A percentile compares a stretch with the other conserved stretches of the same genome.
Conservation (phyloP, 2,888 invertebrate genomes). For the Argyra leucocephala region DNA sequence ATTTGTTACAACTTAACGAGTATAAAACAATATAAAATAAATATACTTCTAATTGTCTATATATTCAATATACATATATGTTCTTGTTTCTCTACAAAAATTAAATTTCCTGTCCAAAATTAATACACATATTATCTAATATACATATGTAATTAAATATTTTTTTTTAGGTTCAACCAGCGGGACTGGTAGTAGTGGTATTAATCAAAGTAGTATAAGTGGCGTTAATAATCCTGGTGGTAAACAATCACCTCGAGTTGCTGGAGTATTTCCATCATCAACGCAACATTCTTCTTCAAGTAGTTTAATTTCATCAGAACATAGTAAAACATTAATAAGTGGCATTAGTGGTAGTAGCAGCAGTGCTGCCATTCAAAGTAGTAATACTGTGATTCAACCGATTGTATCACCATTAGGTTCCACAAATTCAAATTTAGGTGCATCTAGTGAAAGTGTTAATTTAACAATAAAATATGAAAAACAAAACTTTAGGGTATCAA, state of each 20-base stretch:
- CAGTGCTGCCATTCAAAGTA: slow-evolving; percentile 7
- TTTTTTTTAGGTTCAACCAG: neutral
- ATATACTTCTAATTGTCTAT: no score
- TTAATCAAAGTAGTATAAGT: slow-evolving; percentile 17
- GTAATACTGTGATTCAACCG: slow-evolving; percentile 12
- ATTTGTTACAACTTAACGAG: no score
- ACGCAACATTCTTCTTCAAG: slow-evolving; percentile 11
- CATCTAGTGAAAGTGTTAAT: slow-evolving; percentile 45
- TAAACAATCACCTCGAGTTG: slow-evolving; percentile 30
- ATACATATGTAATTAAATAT: no score
- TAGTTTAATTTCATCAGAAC: neutral
- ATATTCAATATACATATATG: no score
- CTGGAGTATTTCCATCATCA: slow-evolving; percentile 16
- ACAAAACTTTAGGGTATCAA: slow-evolving; percentile 44
- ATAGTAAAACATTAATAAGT: neutral
- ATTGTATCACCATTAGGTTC: slow-evolving; percentile 25
- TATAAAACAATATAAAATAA: no score
- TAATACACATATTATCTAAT: no score
- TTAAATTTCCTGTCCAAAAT: no score
- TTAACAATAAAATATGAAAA: slow-evolving; percentile 50
- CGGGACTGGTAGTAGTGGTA: slow-evolving; percentile 5
- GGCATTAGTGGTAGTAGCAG: neutral
- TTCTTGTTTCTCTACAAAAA: no score
- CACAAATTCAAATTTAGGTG: slow-evolving; percentile 26
- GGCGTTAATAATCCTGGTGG: slow-evolving; percentile 18